Percentiles rank a stretch among this genome's conserved stretches.
Conservation (phyloP, 2,797 vertebrate species). For the Xenops minutus region DNA sequence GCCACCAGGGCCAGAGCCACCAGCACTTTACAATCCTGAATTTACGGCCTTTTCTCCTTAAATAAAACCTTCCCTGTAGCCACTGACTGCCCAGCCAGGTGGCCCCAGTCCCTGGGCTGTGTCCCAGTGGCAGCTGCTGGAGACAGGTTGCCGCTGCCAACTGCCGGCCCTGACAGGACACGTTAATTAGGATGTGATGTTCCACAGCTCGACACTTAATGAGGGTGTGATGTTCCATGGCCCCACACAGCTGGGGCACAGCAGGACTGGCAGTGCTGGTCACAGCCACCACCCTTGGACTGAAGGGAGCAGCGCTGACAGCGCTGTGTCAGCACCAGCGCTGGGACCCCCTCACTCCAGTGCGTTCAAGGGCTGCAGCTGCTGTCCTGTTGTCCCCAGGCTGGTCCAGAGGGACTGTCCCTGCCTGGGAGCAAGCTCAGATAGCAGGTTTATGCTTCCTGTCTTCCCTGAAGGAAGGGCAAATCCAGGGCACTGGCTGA, state of each 20-base stretch:
- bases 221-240: slow-evolving; percentile 45
- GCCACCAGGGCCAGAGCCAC: neutral
- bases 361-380: neutral
- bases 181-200: slow-evolving; percentile 80
- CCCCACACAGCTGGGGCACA: slow-evolving; percentile 63
- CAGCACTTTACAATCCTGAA: neutral
- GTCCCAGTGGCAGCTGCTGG: slow-evolving; percentile 74
- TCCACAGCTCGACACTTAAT: slow-evolving; percentile 57
- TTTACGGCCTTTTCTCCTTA: neutral
- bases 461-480: neutral
- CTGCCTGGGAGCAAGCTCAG: neutral
- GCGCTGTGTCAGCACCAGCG: slow-evolving; percentile 16
- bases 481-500: neutral
- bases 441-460: neutral
- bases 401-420: neutral
- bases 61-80: neutral
- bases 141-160: slow-evolving; percentile 45
- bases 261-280: slow-evolving; percentile 60
- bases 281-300: slow-evolving; percentile 74
- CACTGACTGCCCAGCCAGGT: neutral
- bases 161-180: slow-evolving; percentile 71
- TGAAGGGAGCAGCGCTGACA: slow-evolving; percentile 55
- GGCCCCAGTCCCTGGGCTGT: neutral
- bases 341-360: neutral
- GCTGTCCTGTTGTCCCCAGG: neutral